Base-by-base conservation (phyloP, 2,888 invertebrate genomes). In the Melipona bicolor region DNA sequence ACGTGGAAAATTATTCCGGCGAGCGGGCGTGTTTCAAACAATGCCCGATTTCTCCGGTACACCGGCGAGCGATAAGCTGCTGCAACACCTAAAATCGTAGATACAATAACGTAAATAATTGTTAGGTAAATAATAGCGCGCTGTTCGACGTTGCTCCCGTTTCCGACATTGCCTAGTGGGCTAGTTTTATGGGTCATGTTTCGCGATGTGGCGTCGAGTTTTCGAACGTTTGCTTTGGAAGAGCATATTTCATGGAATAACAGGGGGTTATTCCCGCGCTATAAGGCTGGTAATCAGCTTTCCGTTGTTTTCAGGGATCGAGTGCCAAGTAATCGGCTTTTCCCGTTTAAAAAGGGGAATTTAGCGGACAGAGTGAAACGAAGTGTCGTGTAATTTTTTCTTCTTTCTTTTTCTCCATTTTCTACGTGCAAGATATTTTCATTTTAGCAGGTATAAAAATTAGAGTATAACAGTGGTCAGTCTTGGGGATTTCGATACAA, bases 91-190 rank as follows among this genome's bases (percentile, higher is more conserved):
- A 81, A 81, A 82, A 82, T 75, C 82, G 59, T 64, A 49, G 71
- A 52, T 71, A 56, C 71, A 67, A 78, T 78, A 84, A 78, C 78
- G 78, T 71, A 85, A 85, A 82, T 87, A 87, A 87, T 87, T 71
- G 77, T 82, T 80, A 78, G 73, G 61, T 79, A 87, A 87, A 87
- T 85, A 85, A 87, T 87, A 76, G 79, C 65, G 72, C 52, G 72
- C 67, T 64, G 69, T 69, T 77, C 74, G 4, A 15, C 43, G n/a
- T 21, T 73, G 62, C 52, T 71, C 61, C 4, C 64, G 21, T 17
- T 59, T 59, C 15, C 3, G 5, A 59, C n/a, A n/a, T 24, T 59
- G 15, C 56, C 43, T 43, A 9, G 43, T 43, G 24, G n/a, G 56
- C 56, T 59, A n/a, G n/a, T 59, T 59, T 59, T n/a, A n/a, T 5